Evolutionary conservation across 2,797 vertebrate genomes (phyloP).

Genomic region (Cyprinodon diabolis): DNA sequence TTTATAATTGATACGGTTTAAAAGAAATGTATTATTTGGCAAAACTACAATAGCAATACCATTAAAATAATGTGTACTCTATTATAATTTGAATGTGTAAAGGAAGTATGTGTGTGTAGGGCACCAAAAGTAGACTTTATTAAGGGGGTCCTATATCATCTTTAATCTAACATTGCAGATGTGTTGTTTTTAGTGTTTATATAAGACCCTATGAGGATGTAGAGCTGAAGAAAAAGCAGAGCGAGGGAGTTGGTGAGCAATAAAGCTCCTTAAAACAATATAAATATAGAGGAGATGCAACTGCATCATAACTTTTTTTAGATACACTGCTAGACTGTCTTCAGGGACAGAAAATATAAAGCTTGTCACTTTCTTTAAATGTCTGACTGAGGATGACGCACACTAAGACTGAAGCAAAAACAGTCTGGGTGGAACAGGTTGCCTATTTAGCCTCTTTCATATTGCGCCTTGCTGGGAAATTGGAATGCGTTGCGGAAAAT

Average conservation of each 20-base stretch:
- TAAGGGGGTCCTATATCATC: neutral
- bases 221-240: conserved; percentile 13
- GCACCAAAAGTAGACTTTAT: neutral
- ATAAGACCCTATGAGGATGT: conserved; percentile 27
- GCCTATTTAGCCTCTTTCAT: conserved; percentile 64
- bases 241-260: conserved; percentile 11
- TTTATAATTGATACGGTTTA: neutral
- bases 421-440: conserved; percentile 45
- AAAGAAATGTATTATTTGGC: neutral
- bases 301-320: conserved; percentile 25
- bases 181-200: conserved; percentile 15
- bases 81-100: neutral
- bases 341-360: conserved; percentile 45
- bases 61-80: neutral
- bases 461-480: conserved; percentile 54
- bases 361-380: conserved; percentile 43
- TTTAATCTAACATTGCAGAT: neutral
- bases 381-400: conserved; percentile 45
- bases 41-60: neutral
- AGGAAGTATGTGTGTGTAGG: neutral
- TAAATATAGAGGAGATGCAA: conserved; percentile 41
- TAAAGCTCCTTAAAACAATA: conserved; percentile 45
- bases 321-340: conserved; percentile 34
- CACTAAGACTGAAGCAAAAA: conserved; percentile 13
- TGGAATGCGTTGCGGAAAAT: conserved; percentile 62